Conservation (phyloP, 1,140 invertebrate species). For the Procambarus clarkii region DNA sequence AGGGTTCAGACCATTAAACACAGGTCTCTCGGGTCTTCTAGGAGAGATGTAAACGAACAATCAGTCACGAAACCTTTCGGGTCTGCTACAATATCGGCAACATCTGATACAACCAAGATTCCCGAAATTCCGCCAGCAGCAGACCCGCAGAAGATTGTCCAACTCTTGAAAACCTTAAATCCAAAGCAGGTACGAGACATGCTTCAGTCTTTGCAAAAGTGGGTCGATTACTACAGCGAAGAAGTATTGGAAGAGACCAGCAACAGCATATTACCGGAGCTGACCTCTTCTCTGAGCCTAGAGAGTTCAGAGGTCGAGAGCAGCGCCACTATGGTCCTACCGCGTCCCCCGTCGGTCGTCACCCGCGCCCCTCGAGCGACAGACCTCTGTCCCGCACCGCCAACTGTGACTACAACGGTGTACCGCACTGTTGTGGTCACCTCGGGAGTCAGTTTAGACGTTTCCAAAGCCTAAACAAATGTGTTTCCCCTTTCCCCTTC, state of each 20-base stretch:
- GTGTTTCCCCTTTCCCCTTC: neutral
- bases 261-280: constrained; percentile 22
- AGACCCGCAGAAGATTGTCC: constrained; percentile 58
- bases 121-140: constrained; percentile 16
- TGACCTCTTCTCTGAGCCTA: constrained; percentile 65
- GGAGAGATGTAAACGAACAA: constrained; percentile 22
- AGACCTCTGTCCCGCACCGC: constrained; percentile 39
- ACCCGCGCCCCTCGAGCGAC: neutral
- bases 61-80: constrained; percentile 23
- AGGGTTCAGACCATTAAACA: constrained; percentile 55
- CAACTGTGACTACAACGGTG: constrained; percentile 61
- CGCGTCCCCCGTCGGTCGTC: constrained; percentile 14
- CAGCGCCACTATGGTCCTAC: constrained; percentile 42
- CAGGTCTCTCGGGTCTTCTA: constrained; percentile 43
- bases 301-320: constrained; percentile 37
- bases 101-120: neutral
- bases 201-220: constrained; percentile 68
- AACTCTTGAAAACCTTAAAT: constrained; percentile 64
- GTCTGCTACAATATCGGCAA: neutral
- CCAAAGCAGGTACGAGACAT: constrained; percentile 61
- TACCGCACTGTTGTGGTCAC: constrained; percentile 65
- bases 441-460: neutral
- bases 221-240: constrained; percentile 68
- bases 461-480: neutral
- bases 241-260: constrained; percentile 62